Conservation (phyloP, 1,140 invertebrate species). For the Thaumetopoea pityocampa region DNA sequence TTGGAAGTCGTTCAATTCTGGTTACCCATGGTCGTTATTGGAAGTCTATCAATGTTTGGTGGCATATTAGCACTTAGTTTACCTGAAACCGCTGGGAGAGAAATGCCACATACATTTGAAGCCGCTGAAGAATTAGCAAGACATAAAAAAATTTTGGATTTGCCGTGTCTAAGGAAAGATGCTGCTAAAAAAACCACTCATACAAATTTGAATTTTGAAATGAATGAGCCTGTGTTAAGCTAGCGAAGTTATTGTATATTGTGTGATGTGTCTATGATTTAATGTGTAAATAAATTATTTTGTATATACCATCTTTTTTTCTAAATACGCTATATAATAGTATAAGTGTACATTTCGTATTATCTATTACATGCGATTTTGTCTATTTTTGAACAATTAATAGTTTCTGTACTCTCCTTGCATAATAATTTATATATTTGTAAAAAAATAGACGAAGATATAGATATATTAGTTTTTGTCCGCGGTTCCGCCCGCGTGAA, state of each 20-base stretch:
- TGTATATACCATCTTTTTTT: neutral
- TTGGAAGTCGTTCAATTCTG: conserved; percentile 55
- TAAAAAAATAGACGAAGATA: too few relatives aligned
- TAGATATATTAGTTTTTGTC: too few relatives aligned
- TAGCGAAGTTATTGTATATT: neutral
- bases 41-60: conserved; percentile 80
- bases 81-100: conserved; percentile 85
- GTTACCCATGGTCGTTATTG: conserved; percentile 85
- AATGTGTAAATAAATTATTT: neutral
- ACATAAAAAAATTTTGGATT: conserved; percentile 30
- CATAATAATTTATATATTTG: too few relatives aligned
- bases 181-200: conserved; percentile 13
- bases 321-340: neutral
- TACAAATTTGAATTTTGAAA: conserved; percentile 35
- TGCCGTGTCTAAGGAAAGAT: conserved; percentile 30
- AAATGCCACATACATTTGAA: conserved; percentile 86
- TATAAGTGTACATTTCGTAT: too few relatives aligned
- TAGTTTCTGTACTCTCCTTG: too few relatives aligned
- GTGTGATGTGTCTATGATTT: conserved; percentile 2
- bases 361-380: too few relatives aligned
- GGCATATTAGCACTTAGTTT: conserved; percentile 80
- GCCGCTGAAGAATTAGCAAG: conserved; percentile 78
- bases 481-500: too few relatives aligned
- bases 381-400: too few relatives aligned
- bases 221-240: conserved; percentile 15